Evolutionary conservation across 53 echinoderm and acorn worm genomes (phyloP).

Genomic region (Holothuria scabra): DNA sequence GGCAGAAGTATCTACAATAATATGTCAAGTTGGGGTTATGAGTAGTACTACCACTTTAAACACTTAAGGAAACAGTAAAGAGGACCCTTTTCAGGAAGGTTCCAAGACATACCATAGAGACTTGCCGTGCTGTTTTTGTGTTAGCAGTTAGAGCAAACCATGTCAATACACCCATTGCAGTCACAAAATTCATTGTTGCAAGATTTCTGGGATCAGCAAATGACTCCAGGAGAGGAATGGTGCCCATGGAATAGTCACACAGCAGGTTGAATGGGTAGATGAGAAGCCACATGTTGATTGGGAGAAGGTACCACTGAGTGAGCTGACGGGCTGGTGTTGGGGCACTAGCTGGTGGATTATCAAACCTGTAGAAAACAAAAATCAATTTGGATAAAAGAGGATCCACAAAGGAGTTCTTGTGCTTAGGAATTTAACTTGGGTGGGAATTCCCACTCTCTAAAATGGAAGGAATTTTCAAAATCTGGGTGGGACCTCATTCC

Average conservation of each 20-base stretch:
- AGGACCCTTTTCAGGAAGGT: no score
- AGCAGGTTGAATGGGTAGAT: slow-evolving; percentile 77
- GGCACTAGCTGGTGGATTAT: slow-evolving; percentile 67
- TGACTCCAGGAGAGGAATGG: slow-evolving; percentile 85
- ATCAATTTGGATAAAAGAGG: no score
- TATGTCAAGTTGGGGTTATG: no score
- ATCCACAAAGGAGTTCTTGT: no score
- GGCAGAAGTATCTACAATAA: no score
- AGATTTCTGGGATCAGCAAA: slow-evolving; percentile 88
- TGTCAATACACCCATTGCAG: slow-evolving; percentile 24
- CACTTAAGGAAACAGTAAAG: no score
- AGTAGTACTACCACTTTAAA: no score
- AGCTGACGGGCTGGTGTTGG: slow-evolving; percentile 70
- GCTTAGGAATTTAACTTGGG: no score
- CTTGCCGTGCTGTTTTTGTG: slow-evolving; percentile 15
- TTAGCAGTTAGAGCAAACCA: slow-evolving; percentile 10
- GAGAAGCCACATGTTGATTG: slow-evolving; percentile 85
- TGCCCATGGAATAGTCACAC: slow-evolving; percentile 98
- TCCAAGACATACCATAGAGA: slow-evolving; percentile 21
- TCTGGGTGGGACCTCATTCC: no score
- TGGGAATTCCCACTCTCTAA: no score
- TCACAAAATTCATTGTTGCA: slow-evolving; percentile 68
- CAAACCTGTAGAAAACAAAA: slow-evolving; percentile 65
- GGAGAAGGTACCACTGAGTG: slow-evolving; percentile 77
- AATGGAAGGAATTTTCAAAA: no score